Evolutionary conservation across 2,797 vertebrate species (phyloP).

Genomic region (Atherinosoma microstoma): DNA sequence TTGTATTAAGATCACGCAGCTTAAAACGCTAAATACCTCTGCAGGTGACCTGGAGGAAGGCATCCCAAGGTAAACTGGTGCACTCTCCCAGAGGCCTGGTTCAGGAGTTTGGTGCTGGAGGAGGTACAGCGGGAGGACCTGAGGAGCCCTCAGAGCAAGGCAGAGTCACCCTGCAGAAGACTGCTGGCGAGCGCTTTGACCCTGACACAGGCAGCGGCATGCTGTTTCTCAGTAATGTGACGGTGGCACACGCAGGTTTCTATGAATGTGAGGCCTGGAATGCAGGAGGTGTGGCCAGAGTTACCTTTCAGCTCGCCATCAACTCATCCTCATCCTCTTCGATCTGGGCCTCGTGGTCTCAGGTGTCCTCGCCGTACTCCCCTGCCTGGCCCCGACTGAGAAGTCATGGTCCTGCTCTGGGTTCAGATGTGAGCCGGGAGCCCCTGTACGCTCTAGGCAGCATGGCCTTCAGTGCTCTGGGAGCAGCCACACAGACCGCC

Average conservation of each 20-base stretch:
- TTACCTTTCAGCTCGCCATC: conserved; percentile 89
- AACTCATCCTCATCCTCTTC: conserved; percentile 87
- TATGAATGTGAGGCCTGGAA: conserved; percentile 94
- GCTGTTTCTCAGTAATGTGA: conserved; percentile 91
- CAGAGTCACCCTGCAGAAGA: conserved; percentile 69
- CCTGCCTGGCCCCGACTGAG: conserved; percentile 71
- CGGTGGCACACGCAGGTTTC: conserved; percentile 88
- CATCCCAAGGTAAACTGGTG: conserved; percentile 81
- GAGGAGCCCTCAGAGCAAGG: conserved; percentile 56
- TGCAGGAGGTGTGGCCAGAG: conserved; percentile 87
- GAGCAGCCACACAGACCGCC: conserved; percentile 89
- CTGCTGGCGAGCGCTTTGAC: conserved; percentile 79
- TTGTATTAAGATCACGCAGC: not conserved
- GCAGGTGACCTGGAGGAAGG: conserved; percentile 90
- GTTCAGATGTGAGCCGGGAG: conserved; percentile 84
- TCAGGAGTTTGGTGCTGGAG: conserved; percentile 76
- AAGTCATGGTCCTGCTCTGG: conserved; percentile 67
- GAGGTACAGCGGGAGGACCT: conserved; percentile 30
- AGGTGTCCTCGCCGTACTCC: conserved; percentile 57
- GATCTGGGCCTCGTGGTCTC: conserved; percentile 84
- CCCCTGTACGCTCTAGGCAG: conserved; percentile 86
- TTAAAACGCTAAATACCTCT: conserved; percentile 9
- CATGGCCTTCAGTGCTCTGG: conserved; percentile 91
- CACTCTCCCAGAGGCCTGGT: conserved; percentile 79
- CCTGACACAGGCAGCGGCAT: conserved; percentile 90